These are phyloP conservation scores for Lycocorax pyrrhopterus DNA, from an alignment of 2,113 vertebrate species.

Conservation along the genomic window DNA sequence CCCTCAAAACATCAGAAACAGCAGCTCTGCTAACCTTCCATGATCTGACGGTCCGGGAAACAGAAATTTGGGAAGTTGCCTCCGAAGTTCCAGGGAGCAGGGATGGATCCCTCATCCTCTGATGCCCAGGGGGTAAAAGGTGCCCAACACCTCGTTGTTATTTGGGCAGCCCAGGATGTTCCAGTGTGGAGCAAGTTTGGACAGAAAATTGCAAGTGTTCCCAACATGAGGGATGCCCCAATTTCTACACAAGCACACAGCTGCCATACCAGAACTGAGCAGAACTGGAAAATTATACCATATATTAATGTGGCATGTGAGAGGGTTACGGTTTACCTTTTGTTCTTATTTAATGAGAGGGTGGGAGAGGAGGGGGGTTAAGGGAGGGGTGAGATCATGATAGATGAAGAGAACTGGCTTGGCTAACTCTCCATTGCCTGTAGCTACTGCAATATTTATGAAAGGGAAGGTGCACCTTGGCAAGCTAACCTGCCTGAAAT, in stretches of 20 bases:
- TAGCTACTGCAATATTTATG: constrained; percentile 64
- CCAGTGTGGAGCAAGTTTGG: not conserved
- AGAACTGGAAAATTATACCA: constrained; percentile 55
- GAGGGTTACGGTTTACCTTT: constrained; percentile 52
- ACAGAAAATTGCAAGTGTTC: not conserved
- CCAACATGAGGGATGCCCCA: not conserved
- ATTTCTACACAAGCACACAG: not conserved
- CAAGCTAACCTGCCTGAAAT: constrained; percentile 57
- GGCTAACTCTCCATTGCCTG: constrained; percentile 68
- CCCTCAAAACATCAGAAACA: not conserved
- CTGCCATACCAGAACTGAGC: constrained; percentile 26
- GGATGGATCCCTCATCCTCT: not conserved
- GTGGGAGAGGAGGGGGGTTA: constrained; percentile 46
- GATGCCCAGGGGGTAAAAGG: not conserved
- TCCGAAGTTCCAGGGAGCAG: not conserved
- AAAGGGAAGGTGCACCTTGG: constrained; percentile 68
- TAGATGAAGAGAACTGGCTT: constrained; percentile 66
- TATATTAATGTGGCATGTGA: constrained; percentile 34
- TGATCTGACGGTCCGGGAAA: not conserved
- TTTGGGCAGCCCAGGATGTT: not conserved
- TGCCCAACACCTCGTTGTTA: not conserved
- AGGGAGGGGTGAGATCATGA: constrained; percentile 55
- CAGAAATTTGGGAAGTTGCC: not conserved
- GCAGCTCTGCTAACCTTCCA: not conserved
- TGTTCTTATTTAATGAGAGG: constrained; percentile 67